Evolutionary conservation across 2,888 invertebrate species (phyloP), one percentile per base, ranked within the genome.

Genomic region (Ochropleura plecta): DNA sequence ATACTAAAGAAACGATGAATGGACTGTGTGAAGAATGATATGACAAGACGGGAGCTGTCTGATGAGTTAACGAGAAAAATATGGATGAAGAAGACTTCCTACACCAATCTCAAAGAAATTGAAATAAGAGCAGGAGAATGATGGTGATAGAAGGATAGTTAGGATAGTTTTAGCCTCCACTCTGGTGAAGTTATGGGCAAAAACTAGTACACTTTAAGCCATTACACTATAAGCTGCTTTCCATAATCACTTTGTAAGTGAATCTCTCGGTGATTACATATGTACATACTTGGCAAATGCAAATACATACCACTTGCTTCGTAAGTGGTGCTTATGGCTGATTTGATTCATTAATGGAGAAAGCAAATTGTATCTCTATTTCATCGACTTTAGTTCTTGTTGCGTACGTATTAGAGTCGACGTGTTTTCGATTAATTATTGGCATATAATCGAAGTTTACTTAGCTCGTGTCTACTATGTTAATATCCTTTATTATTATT

Each of bases 251-350:
- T 46, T 64, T 20, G 12, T 57, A 63, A 48, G 20, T 55, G 20
- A 70, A 42, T 63, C 49, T 12, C 12, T 16, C 10, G 62, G 62
- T 65, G 60, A 82, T 78, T 49, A 68, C 51, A 74, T 60, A 69
- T 49, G 20, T 60, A 80, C 14, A 12, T 48, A 48, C 64, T 65
- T 60, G 40, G 4, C 9, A 76, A 76, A 53, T 78, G 40, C 60
- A 76, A 78, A 78, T 67, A 73, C 76, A 72, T 71, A 78, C 59
- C 53, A 75, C 66, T 44, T 75, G 67, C n/a, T 59, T 16, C 20
- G 55, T 49, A 51, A 64, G 49, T 40, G 60, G 49, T 40, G 60
- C 57, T 42, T 71, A 57, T n/a, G 16, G 0, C 16, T 8, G 30
- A 78, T 72, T 76, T 68, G 72, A 64, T 74, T 53, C 8, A 46